A percentile compares a stretch with the other conserved stretches of the same genome.
phyloP scores from a whole-genome alignment of 92 coral and sea anemone species.

The Paramuricea clavata region DNA sequence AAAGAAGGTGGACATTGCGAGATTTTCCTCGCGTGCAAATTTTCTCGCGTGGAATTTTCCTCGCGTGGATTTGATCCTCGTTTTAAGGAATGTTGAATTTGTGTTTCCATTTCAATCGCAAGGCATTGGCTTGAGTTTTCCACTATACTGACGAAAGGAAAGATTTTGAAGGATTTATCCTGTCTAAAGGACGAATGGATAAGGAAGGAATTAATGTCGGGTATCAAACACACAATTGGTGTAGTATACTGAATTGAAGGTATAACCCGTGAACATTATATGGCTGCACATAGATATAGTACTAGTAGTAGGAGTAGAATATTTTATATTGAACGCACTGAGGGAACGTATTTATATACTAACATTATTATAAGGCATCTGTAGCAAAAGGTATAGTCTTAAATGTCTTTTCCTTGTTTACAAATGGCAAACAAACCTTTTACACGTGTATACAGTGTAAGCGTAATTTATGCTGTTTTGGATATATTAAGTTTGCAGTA shows the following conservation, averaged over 20 bases:
- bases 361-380: constrained; percentile 5
- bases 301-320: neutral
- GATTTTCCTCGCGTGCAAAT: constrained; percentile 15
- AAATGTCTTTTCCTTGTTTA: neutral
- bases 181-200: neutral
- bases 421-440: neutral
- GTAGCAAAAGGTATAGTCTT: neutral
- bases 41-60: constrained; percentile 9
- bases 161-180: neutral
- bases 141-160: neutral
- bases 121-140: neutral
- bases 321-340: constrained; percentile 37
- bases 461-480: neutral
- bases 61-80: constrained; percentile 33
- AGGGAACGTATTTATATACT: constrained; percentile 36
- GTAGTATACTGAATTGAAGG: neutral
- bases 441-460: neutral
- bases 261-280: neutral
- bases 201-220: neutral
- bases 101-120: constrained; percentile 1
- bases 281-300: neutral
- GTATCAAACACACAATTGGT: neutral
- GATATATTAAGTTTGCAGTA: neutral
- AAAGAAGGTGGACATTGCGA: neutral
- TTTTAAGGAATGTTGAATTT: neutral